These are phyloP conservation scores for Leuciscus idus DNA, from an alignment of 2,113 vertebrate species.

Conservation along the genomic window DNA sequence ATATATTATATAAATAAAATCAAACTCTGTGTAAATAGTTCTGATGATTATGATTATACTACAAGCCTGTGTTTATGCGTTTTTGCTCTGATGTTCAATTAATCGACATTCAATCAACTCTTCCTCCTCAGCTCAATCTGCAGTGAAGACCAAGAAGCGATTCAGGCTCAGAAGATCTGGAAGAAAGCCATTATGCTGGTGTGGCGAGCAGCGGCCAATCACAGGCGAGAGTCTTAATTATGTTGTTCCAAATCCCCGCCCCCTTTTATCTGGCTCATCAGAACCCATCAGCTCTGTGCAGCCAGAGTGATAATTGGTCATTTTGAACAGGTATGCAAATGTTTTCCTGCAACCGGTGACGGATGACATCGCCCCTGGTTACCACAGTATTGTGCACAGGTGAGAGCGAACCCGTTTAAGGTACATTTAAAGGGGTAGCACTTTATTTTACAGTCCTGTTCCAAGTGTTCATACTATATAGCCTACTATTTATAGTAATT, in stretches of 20 bases:
- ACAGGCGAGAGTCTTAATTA: constrained; percentile 78
- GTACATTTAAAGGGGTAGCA: too few species aligned
- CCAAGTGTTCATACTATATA: too few species aligned
- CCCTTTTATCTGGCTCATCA: not conserved
- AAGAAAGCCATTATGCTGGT: constrained; percentile 98
- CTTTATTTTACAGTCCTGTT: too few species aligned
- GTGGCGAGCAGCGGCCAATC: constrained; percentile 97
- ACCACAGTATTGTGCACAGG: constrained; percentile 97
- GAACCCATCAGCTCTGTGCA: not conserved
- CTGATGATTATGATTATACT: not conserved
- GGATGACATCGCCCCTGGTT: constrained; percentile 96
- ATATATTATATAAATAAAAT: too few species aligned
- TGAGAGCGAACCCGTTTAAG: constrained; percentile 63
- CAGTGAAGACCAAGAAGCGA: constrained; percentile 95
- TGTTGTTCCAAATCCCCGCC: not conserved
- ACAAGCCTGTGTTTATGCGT: not conserved
- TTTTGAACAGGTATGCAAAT: constrained; percentile 87
- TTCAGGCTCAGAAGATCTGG: constrained; percentile 98
- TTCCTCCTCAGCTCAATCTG: constrained; percentile 84
- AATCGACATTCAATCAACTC: not conserved
- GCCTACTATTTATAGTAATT: too few species aligned
- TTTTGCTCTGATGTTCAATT: not conserved
- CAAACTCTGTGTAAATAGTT: not conserved
- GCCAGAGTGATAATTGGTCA: constrained; percentile 43
- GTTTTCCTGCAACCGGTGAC: constrained; percentile 97